Evolutionary conservation across 2,797 vertebrate genomes (phyloP), one percentile per base, ranked within the genome.

Genomic region (Sorex maritimensis): DNA sequence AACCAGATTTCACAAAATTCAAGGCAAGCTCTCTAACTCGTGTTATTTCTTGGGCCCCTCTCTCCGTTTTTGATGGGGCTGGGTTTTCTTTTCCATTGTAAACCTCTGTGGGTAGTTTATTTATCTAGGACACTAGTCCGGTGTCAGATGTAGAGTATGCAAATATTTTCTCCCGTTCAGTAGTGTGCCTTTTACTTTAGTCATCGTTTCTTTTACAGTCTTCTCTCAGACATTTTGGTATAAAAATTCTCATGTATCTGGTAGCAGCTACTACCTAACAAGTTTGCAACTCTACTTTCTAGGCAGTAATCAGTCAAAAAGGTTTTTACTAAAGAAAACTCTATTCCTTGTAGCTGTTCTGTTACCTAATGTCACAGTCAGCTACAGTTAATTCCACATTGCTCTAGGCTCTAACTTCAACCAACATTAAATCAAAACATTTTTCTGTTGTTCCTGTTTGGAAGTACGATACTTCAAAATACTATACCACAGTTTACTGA

Each of bases 211-310:
- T 23, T 61, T n/a, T n/a, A 28, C 49, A 52, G 49, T 52, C 49
- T 52, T 6, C 49, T 44, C 34, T 71, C 74, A 61, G 58, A 93
- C 58, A 41, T 93, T 68, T 94, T 90, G 28, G 41, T 21, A 28
- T 92, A 30, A 89, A 93, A 84, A 30, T 73, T 83, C 30, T 61
- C 26, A 58, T 69, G 55, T 86, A 26, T 86, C 72, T 91, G 17
- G 12, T 61, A 90, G 46, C 23, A 88, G 17, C 58, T 72, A 61
- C 30, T 30, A 80, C 23, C 52, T 83, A 92, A 94, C 77, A 4
- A 28, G 28, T 52, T 46, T 73, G 15, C 38, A 86, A n/a, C 34
- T 93, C 80, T 83, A 49, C 55, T 24, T 86, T 81, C 80, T 46
- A 71, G 41, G 49, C n/a, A 90, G 24, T 69, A 55, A 55, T 77